Evolutionary conservation across 2,797 vertebrate genomes (phyloP).

Genomic region (Peromyscus nudipes): DNA sequence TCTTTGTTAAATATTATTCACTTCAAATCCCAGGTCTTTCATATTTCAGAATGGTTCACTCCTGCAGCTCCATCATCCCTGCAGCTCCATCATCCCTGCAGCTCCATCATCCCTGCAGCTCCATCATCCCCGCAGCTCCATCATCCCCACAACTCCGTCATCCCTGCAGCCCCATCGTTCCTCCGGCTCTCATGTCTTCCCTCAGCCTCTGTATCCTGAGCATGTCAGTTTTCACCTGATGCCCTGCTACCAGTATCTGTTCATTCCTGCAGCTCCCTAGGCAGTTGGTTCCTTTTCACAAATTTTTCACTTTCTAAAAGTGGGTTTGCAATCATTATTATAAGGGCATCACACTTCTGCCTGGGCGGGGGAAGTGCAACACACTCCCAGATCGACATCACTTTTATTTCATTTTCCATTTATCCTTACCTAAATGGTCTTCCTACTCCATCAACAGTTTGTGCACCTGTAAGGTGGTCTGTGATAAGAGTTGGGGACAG

Average conservation of each 20-base stretch:
- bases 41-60: neutral
- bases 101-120: neutral
- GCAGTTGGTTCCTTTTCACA: neutral
- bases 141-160: too few relatives aligned
- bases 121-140: too few relatives aligned
- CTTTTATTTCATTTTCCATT: constrained; percentile 53
- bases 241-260: neutral
- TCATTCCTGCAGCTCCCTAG: neutral
- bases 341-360: neutral
- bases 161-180: neutral
- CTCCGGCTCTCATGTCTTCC: constrained; percentile 15
- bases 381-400: neutral
- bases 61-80: neutral
- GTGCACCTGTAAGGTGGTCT: neutral
- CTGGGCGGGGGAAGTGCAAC: neutral
- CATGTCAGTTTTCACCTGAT: neutral
- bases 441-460: neutral
- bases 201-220: neutral
- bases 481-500: neutral
- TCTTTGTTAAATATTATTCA: constrained; percentile 47
- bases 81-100: too few relatives aligned
- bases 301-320: neutral
- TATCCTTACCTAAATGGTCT: neutral
- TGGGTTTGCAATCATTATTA: constrained; percentile 26
- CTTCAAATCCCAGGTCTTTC: neutral